A percentile compares a stretch with the other conserved stretches of the same genome.
These are phyloP conservation scores for Microvelia longipes DNA, from an alignment of 1,140 invertebrate species.

Conservation along the genomic window DNA sequence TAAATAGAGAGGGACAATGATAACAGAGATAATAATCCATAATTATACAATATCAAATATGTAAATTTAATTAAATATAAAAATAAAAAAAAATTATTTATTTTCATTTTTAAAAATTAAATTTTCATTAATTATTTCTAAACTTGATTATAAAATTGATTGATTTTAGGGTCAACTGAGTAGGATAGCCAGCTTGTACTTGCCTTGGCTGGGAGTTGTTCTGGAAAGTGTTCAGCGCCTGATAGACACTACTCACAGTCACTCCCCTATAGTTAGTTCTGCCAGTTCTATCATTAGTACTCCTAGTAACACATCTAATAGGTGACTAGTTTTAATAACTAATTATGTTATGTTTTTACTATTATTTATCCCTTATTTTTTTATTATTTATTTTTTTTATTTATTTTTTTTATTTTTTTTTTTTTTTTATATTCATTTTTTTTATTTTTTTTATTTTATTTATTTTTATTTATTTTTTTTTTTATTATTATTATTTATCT, in stretches of 20 bases:
- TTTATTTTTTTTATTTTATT: too few relatives aligned
- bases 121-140: too few relatives aligned
- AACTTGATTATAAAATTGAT: too few relatives aligned
- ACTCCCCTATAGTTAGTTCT: conserved; percentile 12
- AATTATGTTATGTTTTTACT: conserved; percentile 11
- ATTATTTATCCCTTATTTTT: not conserved
- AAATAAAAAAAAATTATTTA: too few relatives aligned
- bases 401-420: conserved; percentile 27
- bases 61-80: too few relatives aligned
- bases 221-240: conserved; percentile 61
- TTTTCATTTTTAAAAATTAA: too few relatives aligned
- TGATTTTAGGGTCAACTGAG: conserved; percentile 66
- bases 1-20: too few relatives aligned
- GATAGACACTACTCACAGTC: conserved; percentile 21
- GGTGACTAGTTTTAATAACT: conserved; percentile 29
- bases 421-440: too few relatives aligned
- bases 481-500: too few relatives aligned
- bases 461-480: too few relatives aligned
- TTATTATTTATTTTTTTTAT: conserved; percentile 10
- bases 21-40: too few relatives aligned
- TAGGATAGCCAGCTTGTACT: conserved; percentile 73
- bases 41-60: too few relatives aligned
- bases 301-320: conserved; percentile 34
- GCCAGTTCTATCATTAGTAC: conserved; percentile 24
- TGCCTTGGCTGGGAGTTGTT: conserved; percentile 75